Evolutionary conservation across 2,888 invertebrate genomes (phyloP).

Genomic region (Leucoma salicis): DNA sequence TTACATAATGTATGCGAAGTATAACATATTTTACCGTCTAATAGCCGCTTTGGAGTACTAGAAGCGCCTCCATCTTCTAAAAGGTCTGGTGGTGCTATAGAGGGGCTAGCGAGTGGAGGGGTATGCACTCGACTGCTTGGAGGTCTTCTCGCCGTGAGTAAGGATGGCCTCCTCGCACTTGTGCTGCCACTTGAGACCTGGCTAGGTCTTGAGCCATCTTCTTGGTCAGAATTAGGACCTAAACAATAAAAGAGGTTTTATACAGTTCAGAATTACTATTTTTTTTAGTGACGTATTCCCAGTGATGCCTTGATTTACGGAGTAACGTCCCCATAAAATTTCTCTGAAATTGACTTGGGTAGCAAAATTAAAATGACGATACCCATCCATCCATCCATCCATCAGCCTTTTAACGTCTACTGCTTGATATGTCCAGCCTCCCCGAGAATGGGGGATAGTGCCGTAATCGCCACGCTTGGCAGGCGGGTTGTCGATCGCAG

Average conservation of each 20-base stretch:
- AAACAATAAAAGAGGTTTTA: background rate
- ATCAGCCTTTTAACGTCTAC: no score
- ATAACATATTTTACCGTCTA: conserved; percentile 79
- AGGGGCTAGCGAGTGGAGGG: conserved; percentile 86
- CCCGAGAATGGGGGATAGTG: no score
- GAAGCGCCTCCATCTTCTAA: conserved; percentile 91
- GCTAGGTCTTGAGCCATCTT: conserved; percentile 88
- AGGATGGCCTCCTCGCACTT: conserved; percentile 65
- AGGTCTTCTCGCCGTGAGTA: conserved; percentile 72
- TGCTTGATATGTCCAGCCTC: no score
- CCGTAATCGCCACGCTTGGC: no score
- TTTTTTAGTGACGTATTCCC: no score
- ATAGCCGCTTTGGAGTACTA: conserved; percentile 88
- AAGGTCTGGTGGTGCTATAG: conserved; percentile 84
- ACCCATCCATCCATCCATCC: no score
- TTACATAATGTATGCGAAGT: no score
- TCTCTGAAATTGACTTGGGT: no score
- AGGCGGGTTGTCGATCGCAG: no score
- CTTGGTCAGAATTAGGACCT: conserved; percentile 88
- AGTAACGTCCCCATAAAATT: no score
- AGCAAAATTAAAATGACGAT: no score
- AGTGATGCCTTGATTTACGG: no score
- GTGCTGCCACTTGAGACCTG: conserved; percentile 87
- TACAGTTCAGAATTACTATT: background rate
- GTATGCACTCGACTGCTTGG: conserved; percentile 86